phyloP scores from a whole-genome alignment of 2,797 vertebrate species.

The Muraenolepis orangiensis region DNA sequence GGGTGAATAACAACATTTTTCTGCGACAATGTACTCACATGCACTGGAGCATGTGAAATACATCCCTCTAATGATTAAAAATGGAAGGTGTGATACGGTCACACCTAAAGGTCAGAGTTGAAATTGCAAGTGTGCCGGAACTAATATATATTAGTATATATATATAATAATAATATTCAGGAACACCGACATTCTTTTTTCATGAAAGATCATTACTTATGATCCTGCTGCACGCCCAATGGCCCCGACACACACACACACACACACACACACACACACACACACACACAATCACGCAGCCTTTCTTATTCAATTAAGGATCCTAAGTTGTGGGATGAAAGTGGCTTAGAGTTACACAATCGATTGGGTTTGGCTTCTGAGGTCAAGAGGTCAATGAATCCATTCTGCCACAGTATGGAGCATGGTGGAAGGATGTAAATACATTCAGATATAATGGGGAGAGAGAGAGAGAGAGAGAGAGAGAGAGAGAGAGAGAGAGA shows the following conservation, averaged over 20 bases:
- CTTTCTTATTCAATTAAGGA: slow-evolving; percentile 60
- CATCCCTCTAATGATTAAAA: slow-evolving; percentile 22
- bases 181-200: slow-evolving; percentile 51
- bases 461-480: slow-evolving; percentile 5
- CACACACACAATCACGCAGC: slow-evolving; percentile 51
- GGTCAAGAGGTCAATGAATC: slow-evolving; percentile 47
- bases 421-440: slow-evolving; percentile 37
- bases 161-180: slow-evolving; percentile 44
- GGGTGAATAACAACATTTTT: not conserved
- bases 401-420: slow-evolving; percentile 30
- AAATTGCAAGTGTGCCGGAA: slow-evolving; percentile 37
- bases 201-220: slow-evolving; percentile 48
- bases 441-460: slow-evolving; percentile 17
- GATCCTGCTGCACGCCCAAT: slow-evolving; percentile 43
- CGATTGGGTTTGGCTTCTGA: slow-evolving; percentile 49
- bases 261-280: slow-evolving; percentile 40
- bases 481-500: slow-evolving; percentile 7
- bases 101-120: slow-evolving; percentile 55
- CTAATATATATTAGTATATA: no score
- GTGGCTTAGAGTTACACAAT: slow-evolving; percentile 38
- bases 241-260: slow-evolving; percentile 40
- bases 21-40: not conserved
- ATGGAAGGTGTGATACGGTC: slow-evolving; percentile 21
- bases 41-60: slow-evolving; percentile 11
- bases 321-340: slow-evolving; percentile 37